Evolutionary conservation across 2,113 vertebrate genomes (phyloP).

Genomic region (Bos javanicus): DNA sequence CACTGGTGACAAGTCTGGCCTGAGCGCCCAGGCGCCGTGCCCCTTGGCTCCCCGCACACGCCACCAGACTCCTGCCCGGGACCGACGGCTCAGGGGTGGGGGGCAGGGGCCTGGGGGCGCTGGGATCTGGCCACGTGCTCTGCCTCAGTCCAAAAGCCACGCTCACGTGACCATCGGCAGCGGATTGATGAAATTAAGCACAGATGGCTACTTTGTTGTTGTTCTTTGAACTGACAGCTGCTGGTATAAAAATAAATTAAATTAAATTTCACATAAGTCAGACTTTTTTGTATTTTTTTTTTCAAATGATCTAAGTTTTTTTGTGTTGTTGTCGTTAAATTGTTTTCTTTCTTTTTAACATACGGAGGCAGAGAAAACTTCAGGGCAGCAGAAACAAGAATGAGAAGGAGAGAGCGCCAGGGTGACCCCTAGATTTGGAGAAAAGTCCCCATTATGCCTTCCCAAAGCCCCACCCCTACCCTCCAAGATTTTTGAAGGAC

Average conservation of each 20-base stretch:
- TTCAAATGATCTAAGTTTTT: slow-evolving; percentile 78
- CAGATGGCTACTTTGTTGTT: slow-evolving; percentile 90
- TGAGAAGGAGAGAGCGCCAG: not conserved
- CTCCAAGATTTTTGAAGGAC: not conserved
- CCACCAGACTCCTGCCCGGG: not conserved
- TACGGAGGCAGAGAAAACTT: slow-evolving; percentile 68
- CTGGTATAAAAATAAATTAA: slow-evolving; percentile 90
- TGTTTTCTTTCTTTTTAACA: slow-evolving; percentile 71
- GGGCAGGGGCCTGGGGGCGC: slow-evolving; percentile 67
- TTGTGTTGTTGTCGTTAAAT: slow-evolving; percentile 67
- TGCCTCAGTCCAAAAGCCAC: slow-evolving; percentile 79
- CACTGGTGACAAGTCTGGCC: rapidly evolving
- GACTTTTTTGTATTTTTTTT: slow-evolving; percentile 76
- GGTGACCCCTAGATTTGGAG: not conserved
- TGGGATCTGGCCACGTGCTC: slow-evolving; percentile 78
- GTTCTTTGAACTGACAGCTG: slow-evolving; percentile 90
- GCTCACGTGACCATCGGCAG: slow-evolving; percentile 83
- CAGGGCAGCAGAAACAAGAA: slow-evolving; percentile 40
- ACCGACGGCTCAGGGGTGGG: not conserved
- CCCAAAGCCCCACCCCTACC: rapidly evolving
- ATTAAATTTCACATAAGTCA: slow-evolving; percentile 88
- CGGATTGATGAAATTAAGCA: slow-evolving; percentile 86
- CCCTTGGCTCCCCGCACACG: rapidly evolving
- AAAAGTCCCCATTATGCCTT: rapidly evolving
- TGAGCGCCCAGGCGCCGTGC: rapidly evolving